Evolutionary conservation across 1,140 invertebrate genomes (phyloP), one percentile per base, ranked within the genome.

Genomic region (Caenorhabditis remanei): DNA sequence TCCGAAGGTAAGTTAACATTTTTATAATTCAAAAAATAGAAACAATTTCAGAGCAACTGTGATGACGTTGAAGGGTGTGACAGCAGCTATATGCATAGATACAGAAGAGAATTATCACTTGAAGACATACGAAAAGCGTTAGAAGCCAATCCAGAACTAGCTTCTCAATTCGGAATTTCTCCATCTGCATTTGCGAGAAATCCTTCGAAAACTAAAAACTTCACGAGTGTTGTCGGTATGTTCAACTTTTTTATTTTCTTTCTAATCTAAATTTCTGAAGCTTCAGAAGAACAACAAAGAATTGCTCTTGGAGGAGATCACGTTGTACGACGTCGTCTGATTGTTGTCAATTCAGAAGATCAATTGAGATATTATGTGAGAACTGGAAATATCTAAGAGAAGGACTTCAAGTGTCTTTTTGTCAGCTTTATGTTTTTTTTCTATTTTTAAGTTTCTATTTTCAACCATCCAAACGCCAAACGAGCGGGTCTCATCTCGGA

Each of bases 281-380:
- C 79, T 87, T 83, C 75, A 87, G 86, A 79, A 55, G 86, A 87
- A 41, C 92, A 93, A 83, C 92, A 92, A 86, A 87, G 93, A 8
- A 83, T 92, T 24, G 86, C 88, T 46, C 67, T 93, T 32, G 90
- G 90, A 32, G 92, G 91, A n/a, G 91, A 92, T 85, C 90, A 92
- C 83, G 75, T 92, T n/a, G 92, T 92, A 46, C 87, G 88, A 19
- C 89, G 88, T 82, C 86, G 91, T 40, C 82, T 92, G 32, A 89
- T 92, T 53, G 91, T 92, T 43, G 90, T 92, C 40, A 93, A 92
- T 85, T 90, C 91, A 19, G 91, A 93, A 63, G 91, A 92, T 32
- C 92, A 92, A 86, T 85, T 92, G 82, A 88, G 89, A n/a, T 92
- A 92, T 84, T 92, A 92, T 65, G 84, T 92, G 24, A 86, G 86